A percentile compares a stretch with the other conserved stretches of the same genome.
phyloP scores from a whole-genome alignment of 2,797 vertebrate species.

The Sylvia borin region DNA sequence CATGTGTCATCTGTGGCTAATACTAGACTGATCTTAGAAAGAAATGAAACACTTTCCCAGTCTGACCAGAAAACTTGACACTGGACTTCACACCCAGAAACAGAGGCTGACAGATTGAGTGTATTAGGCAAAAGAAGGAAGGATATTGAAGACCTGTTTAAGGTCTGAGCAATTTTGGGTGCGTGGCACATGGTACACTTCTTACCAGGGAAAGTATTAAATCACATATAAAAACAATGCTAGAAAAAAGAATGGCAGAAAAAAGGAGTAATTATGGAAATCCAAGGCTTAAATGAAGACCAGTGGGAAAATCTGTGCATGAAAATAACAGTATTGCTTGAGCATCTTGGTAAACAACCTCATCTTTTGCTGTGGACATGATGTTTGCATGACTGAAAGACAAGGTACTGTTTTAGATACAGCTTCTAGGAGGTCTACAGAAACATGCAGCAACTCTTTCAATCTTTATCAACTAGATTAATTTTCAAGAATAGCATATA shows the following conservation, averaged over 20 bases:
- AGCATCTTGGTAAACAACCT: background rate
- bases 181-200: accelerated
- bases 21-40: background rate
- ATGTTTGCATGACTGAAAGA: background rate
- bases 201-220: background rate
- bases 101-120: background rate
- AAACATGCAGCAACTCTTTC: background rate
- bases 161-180: background rate
- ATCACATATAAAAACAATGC: background rate
- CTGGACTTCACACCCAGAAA: background rate
- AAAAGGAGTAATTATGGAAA: background rate
- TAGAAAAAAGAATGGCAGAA: background rate
- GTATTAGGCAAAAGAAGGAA: background rate
- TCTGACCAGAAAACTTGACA: background rate
- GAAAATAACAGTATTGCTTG: background rate
- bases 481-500: background rate
- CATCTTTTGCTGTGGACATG: background rate
- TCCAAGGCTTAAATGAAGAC: background rate
- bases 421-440: background rate
- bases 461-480: background rate
- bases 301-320: background rate
- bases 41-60: background rate
- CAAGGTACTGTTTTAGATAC: background rate
- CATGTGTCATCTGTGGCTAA: background rate
- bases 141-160: background rate